A percentile compares a stretch with the other conserved stretches of the same genome.
Evolutionary conservation across 2,113 vertebrate species (phyloP).

Genomic region (Hippocampus zosterae): DNA sequence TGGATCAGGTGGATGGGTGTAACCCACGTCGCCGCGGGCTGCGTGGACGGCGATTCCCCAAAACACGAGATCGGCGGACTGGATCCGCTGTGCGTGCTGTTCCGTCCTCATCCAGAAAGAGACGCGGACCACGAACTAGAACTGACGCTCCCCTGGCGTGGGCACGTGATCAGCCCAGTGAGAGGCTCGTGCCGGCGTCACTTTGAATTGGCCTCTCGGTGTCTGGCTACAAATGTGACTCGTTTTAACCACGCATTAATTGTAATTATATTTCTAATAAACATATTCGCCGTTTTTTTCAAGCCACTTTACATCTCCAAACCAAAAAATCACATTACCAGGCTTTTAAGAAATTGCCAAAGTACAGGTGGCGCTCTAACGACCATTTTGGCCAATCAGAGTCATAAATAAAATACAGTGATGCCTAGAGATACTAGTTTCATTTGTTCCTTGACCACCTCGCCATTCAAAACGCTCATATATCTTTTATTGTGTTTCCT

Average conservation of each 20-base stretch:
- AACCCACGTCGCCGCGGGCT: not conserved
- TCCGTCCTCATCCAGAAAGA: not conserved
- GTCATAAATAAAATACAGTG: not conserved
- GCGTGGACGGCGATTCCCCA: slow-evolving; percentile 31
- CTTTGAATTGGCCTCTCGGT: slow-evolving; percentile 47
- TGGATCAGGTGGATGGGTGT: slow-evolving; percentile 17
- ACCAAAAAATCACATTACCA: no score
- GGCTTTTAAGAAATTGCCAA: not conserved
- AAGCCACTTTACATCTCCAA: not conserved
- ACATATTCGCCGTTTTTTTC: not conserved
- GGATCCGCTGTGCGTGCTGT: no score
- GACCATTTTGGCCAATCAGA: not conserved
- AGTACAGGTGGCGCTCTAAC: not conserved
- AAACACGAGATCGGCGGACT: slow-evolving; percentile 1
- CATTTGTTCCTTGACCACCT: no score
- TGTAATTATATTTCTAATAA: not conserved
- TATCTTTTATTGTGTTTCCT: no score
- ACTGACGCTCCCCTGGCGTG: slow-evolving; percentile 44
- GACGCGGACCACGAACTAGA: slow-evolving; percentile 30
- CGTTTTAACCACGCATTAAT: not conserved
- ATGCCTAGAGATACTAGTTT: no score
- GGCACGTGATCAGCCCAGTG: slow-evolving; percentile 58
- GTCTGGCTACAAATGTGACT: not conserved
- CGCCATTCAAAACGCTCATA: no score
- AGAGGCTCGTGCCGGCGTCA: slow-evolving; percentile 45